Evolutionary conservation across 2,113 vertebrate genomes (phyloP), one percentile per base, ranked within the genome.

Genomic region (Egretta garzetta): DNA sequence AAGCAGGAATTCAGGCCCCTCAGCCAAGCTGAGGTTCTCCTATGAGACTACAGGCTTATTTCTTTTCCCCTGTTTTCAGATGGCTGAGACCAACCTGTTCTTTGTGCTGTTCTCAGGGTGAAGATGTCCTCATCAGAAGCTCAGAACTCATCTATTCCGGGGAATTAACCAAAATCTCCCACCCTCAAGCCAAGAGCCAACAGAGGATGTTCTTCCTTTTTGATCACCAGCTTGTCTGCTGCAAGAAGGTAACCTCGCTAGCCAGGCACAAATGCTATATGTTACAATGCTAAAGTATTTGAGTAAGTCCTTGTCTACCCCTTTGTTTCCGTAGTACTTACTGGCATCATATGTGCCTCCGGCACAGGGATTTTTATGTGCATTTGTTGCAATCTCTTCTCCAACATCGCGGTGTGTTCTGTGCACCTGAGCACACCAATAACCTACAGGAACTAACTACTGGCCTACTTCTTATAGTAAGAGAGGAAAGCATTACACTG

Each of bases 161-260:
- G 67, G 99, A 99, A 98, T 95, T 99, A 97, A 99, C 98, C 58
- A 99, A 99, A 72, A 98, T 99, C 50, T 99, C 99, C 41, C 99
- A 99, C 90, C 99, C 99, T 88, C 99, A 99, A 97, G 98, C 98
- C 93, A 99, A 99, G 98, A 99, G 99, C 96, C 99, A 99, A 67
- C 99, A 99, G 96, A 98, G 99, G 96, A 99, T 99, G 98, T 99
- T 99, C 93, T 99, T 99, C 95, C 99, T 99, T 66, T 99, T 99
- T 3, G 99, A 99, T 92, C 99, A 99, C 95, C 99, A 99, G 97
- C 98, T 99, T 93, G 99, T 99, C 68, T 99, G 98, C 98, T 99
- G 99, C 97, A 99, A 99, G 97, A 99, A 99, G 99, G 99, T 99
- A 98, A 96, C 35, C 10, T 28, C 32, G 5, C 23, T 10, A 43